phyloP scores from a whole-genome alignment of 2,113 vertebrate genomes.

The Pipra filicauda region DNA sequence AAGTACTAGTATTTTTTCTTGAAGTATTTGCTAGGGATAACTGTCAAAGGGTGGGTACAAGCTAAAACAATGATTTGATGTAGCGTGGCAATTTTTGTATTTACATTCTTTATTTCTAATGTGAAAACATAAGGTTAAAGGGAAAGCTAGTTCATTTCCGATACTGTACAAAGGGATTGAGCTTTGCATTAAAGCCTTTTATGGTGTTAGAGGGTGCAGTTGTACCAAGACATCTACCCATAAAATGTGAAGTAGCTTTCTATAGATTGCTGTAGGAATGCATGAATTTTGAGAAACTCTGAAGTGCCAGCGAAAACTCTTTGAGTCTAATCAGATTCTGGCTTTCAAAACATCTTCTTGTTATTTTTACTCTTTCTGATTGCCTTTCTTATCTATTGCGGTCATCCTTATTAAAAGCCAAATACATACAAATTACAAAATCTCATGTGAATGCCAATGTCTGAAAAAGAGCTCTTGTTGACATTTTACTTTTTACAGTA shows the following conservation, averaged over 20 bases:
- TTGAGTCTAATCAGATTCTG: not conserved
- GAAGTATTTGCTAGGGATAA: not conserved
- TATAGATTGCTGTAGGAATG: not conserved
- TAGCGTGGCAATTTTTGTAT: not conserved
- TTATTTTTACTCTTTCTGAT: not conserved
- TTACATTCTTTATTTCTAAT: not conserved
- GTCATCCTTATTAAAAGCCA: not conserved
- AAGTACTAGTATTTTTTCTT: not conserved
- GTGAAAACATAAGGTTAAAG: not conserved
- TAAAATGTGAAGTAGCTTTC: not conserved
- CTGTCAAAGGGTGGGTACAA: not conserved
- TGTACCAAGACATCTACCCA: not conserved
- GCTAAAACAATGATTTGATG: not conserved
- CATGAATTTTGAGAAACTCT: not conserved
- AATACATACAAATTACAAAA: not conserved
- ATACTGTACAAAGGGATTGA: not conserved
- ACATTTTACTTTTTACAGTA: not conserved
- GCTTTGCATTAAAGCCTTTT: conserved; percentile 7
- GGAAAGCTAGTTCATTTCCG: not conserved
- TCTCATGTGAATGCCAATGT: not conserved
- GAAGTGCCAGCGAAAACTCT: not conserved
- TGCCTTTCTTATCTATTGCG: not conserved
- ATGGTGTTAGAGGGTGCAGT: not conserved
- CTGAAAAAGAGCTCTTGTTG: not conserved
- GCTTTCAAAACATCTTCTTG: not conserved